Evolutionary conservation across 2,113 vertebrate species (phyloP).

Genomic region (Mola mola): DNA sequence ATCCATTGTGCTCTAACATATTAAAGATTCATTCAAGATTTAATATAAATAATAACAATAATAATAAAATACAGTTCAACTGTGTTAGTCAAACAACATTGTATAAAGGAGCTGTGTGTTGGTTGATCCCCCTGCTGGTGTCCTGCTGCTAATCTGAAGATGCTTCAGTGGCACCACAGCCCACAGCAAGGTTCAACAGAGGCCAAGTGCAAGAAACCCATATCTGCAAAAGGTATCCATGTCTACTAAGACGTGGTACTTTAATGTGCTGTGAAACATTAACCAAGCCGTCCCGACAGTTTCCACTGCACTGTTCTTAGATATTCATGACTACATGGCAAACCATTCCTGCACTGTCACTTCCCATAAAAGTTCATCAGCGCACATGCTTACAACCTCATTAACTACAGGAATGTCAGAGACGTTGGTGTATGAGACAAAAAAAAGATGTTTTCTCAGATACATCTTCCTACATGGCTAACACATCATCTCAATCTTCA

Average conservation of each 20-base stretch:
- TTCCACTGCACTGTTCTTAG: slow-evolving; percentile 25
- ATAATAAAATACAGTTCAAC: too few species aligned
- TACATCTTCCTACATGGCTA: slow-evolving; percentile 37
- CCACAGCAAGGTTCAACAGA: neutral
- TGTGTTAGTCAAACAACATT: too few species aligned
- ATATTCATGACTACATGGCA: slow-evolving; percentile 54
- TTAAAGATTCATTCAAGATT: too few species aligned
- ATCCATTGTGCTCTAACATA: too few species aligned
- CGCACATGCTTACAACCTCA: slow-evolving; percentile 28
- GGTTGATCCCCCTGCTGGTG: neutral
- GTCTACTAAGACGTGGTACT: slow-evolving; percentile 6
- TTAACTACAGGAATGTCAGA: slow-evolving; percentile 19
- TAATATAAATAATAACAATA: too few species aligned
- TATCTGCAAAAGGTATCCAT: slow-evolving; percentile 12
- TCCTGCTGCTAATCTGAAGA: neutral
- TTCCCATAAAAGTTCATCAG: slow-evolving; percentile 47
- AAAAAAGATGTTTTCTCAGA: slow-evolving; percentile 57
- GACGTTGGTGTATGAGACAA: slow-evolving; percentile 31
- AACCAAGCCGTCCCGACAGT: slow-evolving; percentile 17
- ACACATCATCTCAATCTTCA: slow-evolving; percentile 49
- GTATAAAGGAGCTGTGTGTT: neutral
- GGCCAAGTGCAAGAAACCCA: slow-evolving; percentile 6
- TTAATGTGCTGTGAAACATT: slow-evolving; percentile 8
- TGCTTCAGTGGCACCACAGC: neutral
- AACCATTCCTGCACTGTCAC: slow-evolving; percentile 38